Evolutionary conservation across 2,113 vertebrate genomes (phyloP), one percentile per base, ranked within the genome.

Genomic region (Labeo catla): DNA sequence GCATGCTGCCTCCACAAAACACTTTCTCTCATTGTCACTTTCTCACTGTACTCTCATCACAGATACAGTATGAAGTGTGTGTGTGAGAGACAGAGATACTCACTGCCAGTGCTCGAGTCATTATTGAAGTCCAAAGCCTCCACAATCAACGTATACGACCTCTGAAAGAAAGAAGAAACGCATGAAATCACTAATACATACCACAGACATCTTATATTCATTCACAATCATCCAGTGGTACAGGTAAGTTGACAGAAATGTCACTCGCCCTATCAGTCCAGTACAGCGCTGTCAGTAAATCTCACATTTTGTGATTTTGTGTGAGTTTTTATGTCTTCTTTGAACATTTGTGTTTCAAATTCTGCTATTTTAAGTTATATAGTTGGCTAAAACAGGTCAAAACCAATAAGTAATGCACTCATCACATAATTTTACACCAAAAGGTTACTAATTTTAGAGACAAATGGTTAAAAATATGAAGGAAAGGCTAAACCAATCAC

Each of bases 111-210:
- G 57, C 87, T 89, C 8, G 96, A 96, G 92, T 96, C 95, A 59
- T 97, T 97, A 77, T 95, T 97, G 94, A 96, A 96, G 94, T 98
- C 96, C 95, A 97, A 96, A 0, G 97, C 97, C 88, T 98, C 97
- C 73, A 98, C 94, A 2, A 97, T 96, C 93, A 98, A 86, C 0
- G 97, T 97, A 91, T 97, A 98, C 39, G 97, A 97, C 91, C 96
- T 95, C 97, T 98, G 96, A 83, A 19, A 74, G 9, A 84, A 6
- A 86, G 13, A 81, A 86, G 52, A 83, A 2, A 52, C 8, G 84
- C 13, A n/a, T 72, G 34, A 72, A 74, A 39, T 57, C 49, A 73
- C 16, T 21, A 13, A 28, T 45, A 73, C 36, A 74, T 28, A 52
- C 13, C 13, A 15, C 23, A 74, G 19, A 39, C 6, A 6, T 76